Evolutionary conservation across 2,888 invertebrate species (phyloP).

Genomic region (Drosophila limbata): DNA sequence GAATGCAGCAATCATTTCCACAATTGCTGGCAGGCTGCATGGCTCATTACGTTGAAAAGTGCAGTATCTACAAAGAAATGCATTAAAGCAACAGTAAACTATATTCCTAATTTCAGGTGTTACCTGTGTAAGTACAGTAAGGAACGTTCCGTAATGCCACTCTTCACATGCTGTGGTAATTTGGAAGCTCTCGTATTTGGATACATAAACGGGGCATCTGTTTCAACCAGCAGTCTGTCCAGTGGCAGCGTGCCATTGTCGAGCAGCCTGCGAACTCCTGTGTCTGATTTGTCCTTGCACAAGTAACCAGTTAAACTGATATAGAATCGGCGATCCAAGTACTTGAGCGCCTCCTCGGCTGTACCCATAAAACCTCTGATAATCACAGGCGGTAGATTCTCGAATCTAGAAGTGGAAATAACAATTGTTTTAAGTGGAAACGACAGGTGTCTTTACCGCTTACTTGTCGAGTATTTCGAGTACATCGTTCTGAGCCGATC

Average conservation of each 20-base stretch:
- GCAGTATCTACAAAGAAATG: constrained; percentile 89
- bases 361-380: constrained; percentile 97
- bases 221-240: constrained; percentile 94
- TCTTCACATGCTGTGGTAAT: constrained; percentile 94
- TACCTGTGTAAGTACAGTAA: constrained; percentile 85
- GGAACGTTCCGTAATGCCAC: constrained; percentile 93
- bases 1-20: constrained; percentile 97
- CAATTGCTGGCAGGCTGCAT: constrained; percentile 95
- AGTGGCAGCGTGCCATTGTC: constrained; percentile 93
- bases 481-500: constrained; percentile 95
- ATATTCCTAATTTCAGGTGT: background rate
- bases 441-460: constrained; percentile 54
- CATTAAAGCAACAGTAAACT: background rate
- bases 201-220: constrained; percentile 98
- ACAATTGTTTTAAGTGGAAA: background rate
- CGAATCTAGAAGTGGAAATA: constrained; percentile 76
- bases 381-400: constrained; percentile 90
- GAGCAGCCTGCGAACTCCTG: constrained; percentile 93
- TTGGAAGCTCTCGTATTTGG: constrained; percentile 97
- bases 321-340: constrained; percentile 94
- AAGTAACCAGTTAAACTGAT: constrained; percentile 91
- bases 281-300: constrained; percentile 93
- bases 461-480: constrained; percentile 88
- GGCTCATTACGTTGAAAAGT: constrained; percentile 98
- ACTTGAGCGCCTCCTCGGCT: constrained; percentile 92